Evolutionary conservation across 2,797 vertebrate species (phyloP), one percentile per base, ranked within the genome.

Genomic region (Chanos chanos): DNA sequence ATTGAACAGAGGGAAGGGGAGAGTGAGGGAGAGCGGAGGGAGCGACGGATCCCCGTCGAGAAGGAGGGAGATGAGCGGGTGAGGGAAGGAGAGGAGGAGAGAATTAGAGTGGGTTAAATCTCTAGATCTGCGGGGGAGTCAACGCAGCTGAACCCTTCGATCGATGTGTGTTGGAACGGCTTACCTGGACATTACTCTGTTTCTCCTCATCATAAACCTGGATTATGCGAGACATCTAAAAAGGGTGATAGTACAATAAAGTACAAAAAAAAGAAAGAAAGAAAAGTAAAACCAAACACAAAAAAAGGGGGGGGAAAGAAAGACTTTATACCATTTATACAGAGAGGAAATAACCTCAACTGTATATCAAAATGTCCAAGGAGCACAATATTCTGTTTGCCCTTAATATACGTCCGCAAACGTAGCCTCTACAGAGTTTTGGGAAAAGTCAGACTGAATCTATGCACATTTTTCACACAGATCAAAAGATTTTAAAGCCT

Each of bases 151-250:
- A 77, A 87, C 82, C 64, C 85, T 82, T 80, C 76, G 85, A 83
- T 90, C 92, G 90, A 92, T 91, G 86, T 92, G 92, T 88, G 88
- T 90, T 89, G 88, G 92, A 87, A 87, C 82, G 49, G 89, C 96
- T 99, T 99, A 99, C 96, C 96, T 99, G 93, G 81, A 92, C 92
- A 96, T 99, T 99, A 98, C 96, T 96, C 89, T 95, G 92, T 96
- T 95, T 96, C 94, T 96, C 95, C 91, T 99, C 96, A 97, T 96
- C 96, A 98, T 99, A 99, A 94, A 98, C 96, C 93, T 97, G 95
- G 97, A 99, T 97, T 96, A 99, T 97, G 96, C 94, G 97, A 94
- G 95, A 97, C 95, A 98, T 99, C 96, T 99, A 96, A 98, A 97
- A 93, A 96, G 82, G 85, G 92, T 84, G 81, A 94, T 89, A 94